phyloP scores from a whole-genome alignment of 35 echinoderm and acorn worm genomes.

The Apostichopus japonicus region DNA sequence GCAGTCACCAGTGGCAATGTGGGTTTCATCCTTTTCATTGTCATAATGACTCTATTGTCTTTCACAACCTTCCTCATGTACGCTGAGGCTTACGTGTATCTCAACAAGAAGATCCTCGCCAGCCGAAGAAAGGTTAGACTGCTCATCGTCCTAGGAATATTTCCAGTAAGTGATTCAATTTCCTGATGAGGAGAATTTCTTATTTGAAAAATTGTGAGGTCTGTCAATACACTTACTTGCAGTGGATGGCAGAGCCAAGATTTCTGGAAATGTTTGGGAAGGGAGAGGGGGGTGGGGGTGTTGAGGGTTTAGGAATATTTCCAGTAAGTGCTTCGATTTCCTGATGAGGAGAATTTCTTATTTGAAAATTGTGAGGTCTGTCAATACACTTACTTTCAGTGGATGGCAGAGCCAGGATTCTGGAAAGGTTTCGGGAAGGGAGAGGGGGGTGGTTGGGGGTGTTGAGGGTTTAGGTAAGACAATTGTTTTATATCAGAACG shows the following conservation, averaged over 20 bases:
- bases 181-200: neutral
- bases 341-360: neutral
- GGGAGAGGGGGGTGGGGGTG: too few relatives aligned
- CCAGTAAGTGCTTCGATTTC: constrained; percentile 68
- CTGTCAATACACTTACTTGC: too few relatives aligned
- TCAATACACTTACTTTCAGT: too few relatives aligned
- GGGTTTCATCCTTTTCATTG: constrained; percentile 58
- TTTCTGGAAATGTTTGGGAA: too few relatives aligned
- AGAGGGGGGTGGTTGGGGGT: too few relatives aligned
- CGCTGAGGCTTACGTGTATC: constrained; percentile 68
- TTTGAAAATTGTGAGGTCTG: too few relatives aligned
- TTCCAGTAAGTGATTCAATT: constrained; percentile 73
- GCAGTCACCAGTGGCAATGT: constrained; percentile 29
- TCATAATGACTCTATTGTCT: constrained; percentile 69
- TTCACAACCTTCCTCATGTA: constrained; percentile 73
- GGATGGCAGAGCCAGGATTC: too few relatives aligned
- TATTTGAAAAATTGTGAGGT: neutral
- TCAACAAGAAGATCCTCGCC: constrained; percentile 78
- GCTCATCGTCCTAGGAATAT: constrained; percentile 77
- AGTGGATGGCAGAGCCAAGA: too few relatives aligned
- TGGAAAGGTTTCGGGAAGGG: too few relatives aligned
- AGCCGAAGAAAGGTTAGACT: constrained; percentile 80
- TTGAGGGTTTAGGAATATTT: constrained; percentile 65
- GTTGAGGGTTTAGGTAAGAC: constrained; percentile 27
- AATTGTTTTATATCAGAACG: too few relatives aligned